Base-by-base conservation (phyloP, 2,113 vertebrate genomes). In the Apteryx mantelli region DNA sequence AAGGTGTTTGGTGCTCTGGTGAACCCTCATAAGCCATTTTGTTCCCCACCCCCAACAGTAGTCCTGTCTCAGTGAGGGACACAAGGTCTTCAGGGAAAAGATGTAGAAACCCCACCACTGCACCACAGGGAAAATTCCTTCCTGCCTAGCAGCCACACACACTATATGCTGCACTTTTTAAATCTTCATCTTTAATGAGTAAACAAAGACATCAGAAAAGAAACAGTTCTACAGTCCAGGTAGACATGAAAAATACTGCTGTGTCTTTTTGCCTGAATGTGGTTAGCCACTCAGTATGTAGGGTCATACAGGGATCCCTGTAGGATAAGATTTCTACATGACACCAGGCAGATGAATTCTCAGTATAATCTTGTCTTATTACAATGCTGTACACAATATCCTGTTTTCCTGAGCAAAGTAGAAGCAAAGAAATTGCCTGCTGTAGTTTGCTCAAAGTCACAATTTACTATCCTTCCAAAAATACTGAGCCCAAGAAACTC, bases 281-380 rank as follows among this genome's bases (percentile, higher is more conserved):
- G 28, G 8, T 71, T 40, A 68, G 56, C n/a, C 19, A n/a, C 3
- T 82, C 3, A 0, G 0, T 34, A 16, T 7, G 36, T 18, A 52
- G 52, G 3, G 26, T 77, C 68, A 58, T 69, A 42, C 0, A 0
- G 55, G 25, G 21, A 22, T 28, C 60, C n/a, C 52, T 63, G 60
- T 78, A 78, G 73, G 46, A 8, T 71, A 25, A 60, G 21, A 55
- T 79, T 60, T 91, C 52, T 86, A 12, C 16, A 3, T 46, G 46
- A 86, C 48, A 55, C 26, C 1, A 3, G 69, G 40, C 69, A 64
- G 80, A 66, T 68, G 8, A 60, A 75, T 56, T 89, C 73, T 82
- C 42, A 60, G 1, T 48, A 48, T 46, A 60, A 36, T 40, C 10
- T 44, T 53, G 34, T 55, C 36, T 77, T 63, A 55, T 46, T 52